A percentile compares a stretch with the other conserved stretches of the same genome.
Conservation (phyloP, 2,888 invertebrate species). For the Erebia epiphron region DNA sequence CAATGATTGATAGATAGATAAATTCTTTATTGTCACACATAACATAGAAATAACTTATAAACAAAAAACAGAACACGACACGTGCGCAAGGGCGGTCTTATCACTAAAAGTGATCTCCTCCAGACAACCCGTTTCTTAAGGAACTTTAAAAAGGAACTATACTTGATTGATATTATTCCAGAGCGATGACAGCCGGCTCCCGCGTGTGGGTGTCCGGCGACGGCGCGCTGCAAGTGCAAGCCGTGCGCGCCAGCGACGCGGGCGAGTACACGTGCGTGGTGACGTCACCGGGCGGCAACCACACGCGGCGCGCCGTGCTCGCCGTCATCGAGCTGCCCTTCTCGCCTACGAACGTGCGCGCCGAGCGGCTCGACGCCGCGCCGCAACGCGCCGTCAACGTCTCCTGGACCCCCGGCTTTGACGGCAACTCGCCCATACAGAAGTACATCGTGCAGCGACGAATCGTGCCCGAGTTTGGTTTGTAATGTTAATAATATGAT, state of each 20-base stretch:
- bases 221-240: constrained; percentile 93
- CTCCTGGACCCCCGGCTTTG: constrained; percentile 97
- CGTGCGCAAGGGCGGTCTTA: no score
- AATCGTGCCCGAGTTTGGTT: constrained; percentile 93
- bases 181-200: constrained; percentile 83
- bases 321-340: constrained; percentile 96
- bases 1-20: no score
- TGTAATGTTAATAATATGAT: constrained; percentile 48
- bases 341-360: constrained; percentile 94
- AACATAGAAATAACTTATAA: no score
- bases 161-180: constrained; percentile 37
- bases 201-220: constrained; percentile 89
- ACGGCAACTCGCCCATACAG: constrained; percentile 97
- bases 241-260: constrained; percentile 95
- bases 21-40: no score
- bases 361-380: constrained; percentile 85
- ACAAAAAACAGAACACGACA: no score
- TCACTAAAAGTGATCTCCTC: no score
- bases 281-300: constrained; percentile 95
- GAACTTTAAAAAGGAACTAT: no score
- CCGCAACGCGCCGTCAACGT: constrained; percentile 92
- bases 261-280: constrained; percentile 97
- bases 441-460: constrained; percentile 96
- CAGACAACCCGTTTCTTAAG: no score
- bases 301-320: constrained; percentile 92